Evolutionary conservation across 2,797 vertebrate species (phyloP).

Genomic region (Rhodeus uyekii): DNA sequence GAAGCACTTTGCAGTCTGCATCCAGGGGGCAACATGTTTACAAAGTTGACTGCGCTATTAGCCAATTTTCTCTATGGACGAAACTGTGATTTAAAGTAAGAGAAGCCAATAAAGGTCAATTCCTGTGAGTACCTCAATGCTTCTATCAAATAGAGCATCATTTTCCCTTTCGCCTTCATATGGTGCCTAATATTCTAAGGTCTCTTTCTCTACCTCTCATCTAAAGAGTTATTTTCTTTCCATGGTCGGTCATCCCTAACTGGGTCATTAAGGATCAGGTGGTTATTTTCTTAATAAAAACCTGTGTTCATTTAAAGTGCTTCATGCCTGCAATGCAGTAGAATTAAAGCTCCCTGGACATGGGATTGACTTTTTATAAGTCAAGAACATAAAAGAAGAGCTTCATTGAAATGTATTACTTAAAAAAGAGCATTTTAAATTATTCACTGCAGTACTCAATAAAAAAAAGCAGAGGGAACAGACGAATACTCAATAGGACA

Average conservation of each 20-base stretch:
- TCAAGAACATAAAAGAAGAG: conserved; percentile 37
- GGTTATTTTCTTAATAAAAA: conserved; percentile 52
- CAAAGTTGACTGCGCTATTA: conserved; percentile 25
- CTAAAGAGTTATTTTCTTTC: not conserved
- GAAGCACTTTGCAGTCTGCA: not conserved
- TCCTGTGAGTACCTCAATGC: not conserved
- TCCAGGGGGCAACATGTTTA: not conserved
- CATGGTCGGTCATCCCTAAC: not conserved
- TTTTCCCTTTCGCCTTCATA: not conserved
- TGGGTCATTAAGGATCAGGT: conserved; percentile 39
- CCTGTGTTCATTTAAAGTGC: conserved; percentile 33
- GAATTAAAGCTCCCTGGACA: conserved; percentile 34
- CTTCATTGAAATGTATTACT: conserved; percentile 51
- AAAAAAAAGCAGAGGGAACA: conserved; percentile 26
- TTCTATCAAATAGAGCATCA: not conserved
- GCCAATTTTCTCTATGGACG: conserved; percentile 7
- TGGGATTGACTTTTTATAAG: conserved; percentile 34
- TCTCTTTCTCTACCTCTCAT: not conserved
- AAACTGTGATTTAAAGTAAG: conserved; percentile 6
- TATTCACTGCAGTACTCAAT: conserved; percentile 42
- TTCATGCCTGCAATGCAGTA: conserved; percentile 45
- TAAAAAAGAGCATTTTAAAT: conserved; percentile 45
- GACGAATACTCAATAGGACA: conserved; percentile 11
- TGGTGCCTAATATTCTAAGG: not conserved
- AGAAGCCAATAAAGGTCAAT: conserved; percentile 16